Conservation (phyloP, 2,888 invertebrate genomes). For the Thereva nobilitata region DNA sequence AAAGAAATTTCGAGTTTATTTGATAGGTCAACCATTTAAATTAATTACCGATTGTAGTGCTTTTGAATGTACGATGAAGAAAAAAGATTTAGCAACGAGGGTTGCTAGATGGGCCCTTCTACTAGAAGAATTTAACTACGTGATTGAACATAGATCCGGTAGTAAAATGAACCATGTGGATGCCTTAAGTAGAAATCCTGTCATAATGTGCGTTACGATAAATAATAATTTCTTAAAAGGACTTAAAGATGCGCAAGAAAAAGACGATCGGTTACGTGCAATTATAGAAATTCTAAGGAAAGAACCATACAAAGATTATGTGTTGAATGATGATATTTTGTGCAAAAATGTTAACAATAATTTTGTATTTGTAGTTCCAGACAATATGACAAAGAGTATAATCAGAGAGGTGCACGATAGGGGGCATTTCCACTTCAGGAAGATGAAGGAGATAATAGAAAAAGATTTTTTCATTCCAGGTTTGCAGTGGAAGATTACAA, state of each 20-base stretch:
- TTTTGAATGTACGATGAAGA: constrained; percentile 40
- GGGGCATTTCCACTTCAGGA: no score
- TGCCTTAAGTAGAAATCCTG: no score
- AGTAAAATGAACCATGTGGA: no score
- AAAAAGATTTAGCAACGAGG: constrained; percentile 40
- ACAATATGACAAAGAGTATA: constrained; percentile 38
- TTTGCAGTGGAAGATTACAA: no score
- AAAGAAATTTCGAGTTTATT: constrained; percentile 45
- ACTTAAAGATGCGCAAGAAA: constrained; percentile 20
- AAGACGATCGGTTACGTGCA: constrained; percentile 29
- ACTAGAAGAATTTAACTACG: constrained; percentile 43
- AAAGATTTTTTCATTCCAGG: no score
- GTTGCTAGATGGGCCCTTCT: constrained; percentile 44
- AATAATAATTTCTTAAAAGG: constrained; percentile 14
- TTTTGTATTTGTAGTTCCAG: constrained; percentile 42
- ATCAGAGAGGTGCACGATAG: constrained; percentile 37
- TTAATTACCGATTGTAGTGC: constrained; percentile 41
- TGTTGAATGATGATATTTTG: not conserved
- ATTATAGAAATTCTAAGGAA: constrained; percentile 1
- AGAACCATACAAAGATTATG: not conserved
- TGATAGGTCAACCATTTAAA: constrained; percentile 41
- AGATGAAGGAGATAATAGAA: no score
- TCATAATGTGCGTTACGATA: no score
- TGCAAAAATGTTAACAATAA: not conserved
- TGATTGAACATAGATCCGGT: no score